These are phyloP conservation scores for Oxytorus armatus DNA, from an alignment of 2,888 invertebrate species.

Conservation along the genomic window DNA sequence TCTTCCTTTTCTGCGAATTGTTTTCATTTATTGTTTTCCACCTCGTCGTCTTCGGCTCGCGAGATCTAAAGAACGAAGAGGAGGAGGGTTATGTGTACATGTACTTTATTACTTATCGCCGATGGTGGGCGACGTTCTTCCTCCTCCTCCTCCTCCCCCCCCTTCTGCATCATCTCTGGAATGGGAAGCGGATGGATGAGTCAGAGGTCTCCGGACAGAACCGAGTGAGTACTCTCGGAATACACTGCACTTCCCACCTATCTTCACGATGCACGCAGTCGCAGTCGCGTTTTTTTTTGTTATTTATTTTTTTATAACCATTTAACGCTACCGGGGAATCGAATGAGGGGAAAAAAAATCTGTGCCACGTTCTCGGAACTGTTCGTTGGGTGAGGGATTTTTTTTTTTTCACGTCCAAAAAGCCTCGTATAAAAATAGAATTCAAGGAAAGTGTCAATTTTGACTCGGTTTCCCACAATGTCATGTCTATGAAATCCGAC, in stretches of 20 bases:
- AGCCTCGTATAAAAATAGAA: constrained; percentile 5
- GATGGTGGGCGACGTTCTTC: constrained; percentile 44
- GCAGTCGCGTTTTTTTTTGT: constrained; percentile 5
- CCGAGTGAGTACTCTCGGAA: constrained; percentile 40
- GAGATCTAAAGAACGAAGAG: neutral
- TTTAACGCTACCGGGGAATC: constrained; percentile 9
- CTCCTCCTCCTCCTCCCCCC: no score
- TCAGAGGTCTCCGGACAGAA: constrained; percentile 43
- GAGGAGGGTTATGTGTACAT: neutral
- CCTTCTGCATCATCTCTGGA: constrained; percentile 49
- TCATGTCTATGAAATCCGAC: no score
- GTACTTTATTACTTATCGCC: constrained; percentile 53
- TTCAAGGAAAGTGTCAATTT: neutral
- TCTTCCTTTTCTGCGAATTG: constrained; percentile 7
- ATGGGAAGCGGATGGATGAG: constrained; percentile 55
- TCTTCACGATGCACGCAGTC: constrained; percentile 22
- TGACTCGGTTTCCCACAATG: no score
- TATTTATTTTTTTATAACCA: constrained; percentile 3
- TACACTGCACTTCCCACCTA: constrained; percentile 2
- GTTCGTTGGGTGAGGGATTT: neutral
- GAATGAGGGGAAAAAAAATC: neutral
- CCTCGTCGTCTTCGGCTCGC: constrained; percentile 14
- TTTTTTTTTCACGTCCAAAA: neutral
- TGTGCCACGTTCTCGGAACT: constrained; percentile 21
- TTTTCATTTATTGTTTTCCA: constrained; percentile 14